Evolutionary conservation across 2,797 vertebrate genomes (phyloP), one percentile per base, ranked within the genome.

Genomic region (Urosaurus nigricauda): DNA sequence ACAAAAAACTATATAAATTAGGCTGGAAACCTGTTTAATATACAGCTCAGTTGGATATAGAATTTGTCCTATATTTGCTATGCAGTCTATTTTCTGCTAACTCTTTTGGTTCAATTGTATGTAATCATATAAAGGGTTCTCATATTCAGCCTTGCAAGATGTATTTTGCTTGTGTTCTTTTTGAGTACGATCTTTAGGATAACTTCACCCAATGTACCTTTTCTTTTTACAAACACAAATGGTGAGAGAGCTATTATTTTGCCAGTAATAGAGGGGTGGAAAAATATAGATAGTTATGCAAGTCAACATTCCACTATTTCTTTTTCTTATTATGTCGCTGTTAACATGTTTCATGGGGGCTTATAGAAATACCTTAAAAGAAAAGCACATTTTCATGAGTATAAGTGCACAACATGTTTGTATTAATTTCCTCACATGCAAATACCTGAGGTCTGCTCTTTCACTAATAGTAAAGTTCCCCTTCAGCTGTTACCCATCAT

Each of bases 361-460:
- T 88, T 68, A 85, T 78, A 81, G 79, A 91, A 86, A 83, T 86
- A 32, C 21, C 35, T n/a, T 43, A 60, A 60, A 63, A 35, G 24
- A 75, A 73, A 26, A 73, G 3, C 51, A 73, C 19, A 84, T 71
- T 71, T 8, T 56, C 35, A 16, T 73, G 24, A 35, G 29, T 40
- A 43, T 56, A 74, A 19, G 16, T 56, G 35, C 58, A 60, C 53
- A 85, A 43, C 83, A 60, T 43, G 71, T 60, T 58, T n/a, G 37
- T 70, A 17, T 74, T 40, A n/a, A 74, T 58, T 60, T 37, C 71
- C 24, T 35, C 16, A 35, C 12, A 1, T 60, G 21, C 35, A 77
- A 19, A 85, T 85, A 6, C 21, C 12, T 51, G 4, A 8, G 12
- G 5, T 40, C 17, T 84, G 29, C 9, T 86, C 51, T 3, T 58